These are phyloP conservation scores for Sarcophaga caerulescens DNA, from an alignment of 2,888 invertebrate species.

Conservation along the genomic window DNA sequence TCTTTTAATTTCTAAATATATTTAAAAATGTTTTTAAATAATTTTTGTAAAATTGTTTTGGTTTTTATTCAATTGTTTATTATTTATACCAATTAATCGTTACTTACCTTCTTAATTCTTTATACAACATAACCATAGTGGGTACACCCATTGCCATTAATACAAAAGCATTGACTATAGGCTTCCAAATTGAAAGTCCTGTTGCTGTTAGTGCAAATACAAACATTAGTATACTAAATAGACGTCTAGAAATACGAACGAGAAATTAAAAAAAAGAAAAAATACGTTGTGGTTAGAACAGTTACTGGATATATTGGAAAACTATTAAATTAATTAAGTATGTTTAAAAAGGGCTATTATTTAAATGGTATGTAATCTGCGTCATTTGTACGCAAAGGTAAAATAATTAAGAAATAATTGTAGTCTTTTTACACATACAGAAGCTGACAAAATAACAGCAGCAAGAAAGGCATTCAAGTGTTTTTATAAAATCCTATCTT, in stretches of 20 bases:
- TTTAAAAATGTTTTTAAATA: not conserved
- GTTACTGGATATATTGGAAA: slow-evolving; percentile 4
- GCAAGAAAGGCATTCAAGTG: too few species aligned
- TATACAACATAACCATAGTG: slow-evolving; percentile 85
- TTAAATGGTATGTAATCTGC: not conserved
- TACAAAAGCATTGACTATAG: slow-evolving; percentile 91
- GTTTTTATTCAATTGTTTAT: not conserved
- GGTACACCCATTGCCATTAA: slow-evolving; percentile 89
- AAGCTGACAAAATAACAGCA: too few species aligned
- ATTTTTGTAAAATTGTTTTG: not conserved
- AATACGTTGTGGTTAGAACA: slow-evolving; percentile 15
- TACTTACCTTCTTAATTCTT: slow-evolving; percentile 86
- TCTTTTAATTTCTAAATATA: too few species aligned
- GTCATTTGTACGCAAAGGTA: not conserved
- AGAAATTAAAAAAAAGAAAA: slow-evolving; percentile 36
- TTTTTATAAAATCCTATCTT: too few species aligned
- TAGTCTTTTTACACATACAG: too few species aligned
- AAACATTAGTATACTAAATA: slow-evolving; percentile 84
- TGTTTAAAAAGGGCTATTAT: not conserved
- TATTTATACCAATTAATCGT: not conserved
- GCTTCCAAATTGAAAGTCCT: slow-evolving; percentile 87
- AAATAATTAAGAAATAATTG: not conserved
- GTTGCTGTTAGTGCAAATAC: slow-evolving; percentile 85
- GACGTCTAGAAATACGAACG: slow-evolving; percentile 81
- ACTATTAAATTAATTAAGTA: slow-evolving; percentile 12